These are phyloP conservation scores for Lasaia peninsularis DNA, from an alignment of 1,140 invertebrate genomes.

Conservation along the genomic window DNA sequence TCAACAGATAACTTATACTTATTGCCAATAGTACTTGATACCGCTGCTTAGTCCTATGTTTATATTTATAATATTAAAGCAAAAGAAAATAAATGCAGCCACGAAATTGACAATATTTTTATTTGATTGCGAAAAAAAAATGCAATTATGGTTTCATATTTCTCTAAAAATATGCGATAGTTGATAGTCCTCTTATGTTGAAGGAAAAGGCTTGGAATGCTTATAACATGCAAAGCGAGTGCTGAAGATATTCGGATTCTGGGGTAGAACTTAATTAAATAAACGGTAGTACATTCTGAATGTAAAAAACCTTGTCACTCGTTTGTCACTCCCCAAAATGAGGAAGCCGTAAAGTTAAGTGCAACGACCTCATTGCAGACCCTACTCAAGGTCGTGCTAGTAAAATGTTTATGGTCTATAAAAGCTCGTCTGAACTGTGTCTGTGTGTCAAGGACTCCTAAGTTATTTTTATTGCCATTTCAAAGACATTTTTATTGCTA, in stretches of 20 bases:
- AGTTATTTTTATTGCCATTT: slow-evolving; percentile 44
- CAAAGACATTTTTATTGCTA: not conserved
- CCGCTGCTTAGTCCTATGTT: no score
- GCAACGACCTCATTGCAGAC: slow-evolving; percentile 72
- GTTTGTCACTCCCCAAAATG: slow-evolving; percentile 33
- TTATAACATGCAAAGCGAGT: not conserved
- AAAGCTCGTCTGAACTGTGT: slow-evolving; percentile 69
- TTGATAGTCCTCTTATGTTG: not conserved
- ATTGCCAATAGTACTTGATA: no score
- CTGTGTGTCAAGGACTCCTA: slow-evolving; percentile 70
- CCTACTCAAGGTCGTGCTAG: slow-evolving; percentile 70
- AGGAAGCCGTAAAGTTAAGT: slow-evolving; percentile 52
- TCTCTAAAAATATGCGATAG: not conserved
- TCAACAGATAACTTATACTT: no score
- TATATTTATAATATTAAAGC: not conserved
- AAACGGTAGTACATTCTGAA: slow-evolving; percentile 6
- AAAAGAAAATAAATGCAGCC: not conserved
- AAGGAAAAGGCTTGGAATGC: not conserved
- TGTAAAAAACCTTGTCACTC: slow-evolving; percentile 25
- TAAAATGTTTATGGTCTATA: slow-evolving; percentile 77
- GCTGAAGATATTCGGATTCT: not conserved
- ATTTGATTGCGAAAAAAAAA: not conserved
- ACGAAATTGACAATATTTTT: not conserved
- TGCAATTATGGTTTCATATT: not conserved
- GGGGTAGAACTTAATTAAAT: slow-evolving; percentile 4